Percentiles rank a stretch among this genome's conserved stretches.
phyloP scores from a whole-genome alignment of 2,888 invertebrate genomes.

The Drosophila crucigera region DNA sequence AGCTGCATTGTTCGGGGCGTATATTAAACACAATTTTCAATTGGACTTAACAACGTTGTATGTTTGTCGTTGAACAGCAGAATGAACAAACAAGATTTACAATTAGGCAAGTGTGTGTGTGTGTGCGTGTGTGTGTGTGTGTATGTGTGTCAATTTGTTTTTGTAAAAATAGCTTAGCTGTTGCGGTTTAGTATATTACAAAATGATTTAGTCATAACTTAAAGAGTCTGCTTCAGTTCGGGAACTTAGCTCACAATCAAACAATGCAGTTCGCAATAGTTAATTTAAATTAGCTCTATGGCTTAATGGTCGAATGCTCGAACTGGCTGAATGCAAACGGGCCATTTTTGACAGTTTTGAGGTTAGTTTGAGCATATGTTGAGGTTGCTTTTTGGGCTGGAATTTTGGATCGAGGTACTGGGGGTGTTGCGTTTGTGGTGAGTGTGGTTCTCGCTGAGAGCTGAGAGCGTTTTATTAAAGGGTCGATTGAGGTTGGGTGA shows the following conservation, averaged over 20 bases:
- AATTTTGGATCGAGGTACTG: slow-evolving; percentile 1
- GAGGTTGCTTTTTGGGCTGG: slow-evolving; percentile 18
- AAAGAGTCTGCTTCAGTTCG: slow-evolving; percentile 44
- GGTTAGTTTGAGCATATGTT: slow-evolving; percentile 48
- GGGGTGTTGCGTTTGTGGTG: slow-evolving; percentile 23
- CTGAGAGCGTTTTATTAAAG: background rate
- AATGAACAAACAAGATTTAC: slow-evolving; percentile 48
- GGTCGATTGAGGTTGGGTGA: slow-evolving; percentile 10
- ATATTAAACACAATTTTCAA: slow-evolving; percentile 23
- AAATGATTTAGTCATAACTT: slow-evolving; percentile 68
- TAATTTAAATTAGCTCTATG: slow-evolving; percentile 32
- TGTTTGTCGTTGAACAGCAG: slow-evolving; percentile 31
- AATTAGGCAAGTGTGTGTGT: slow-evolving; percentile 27
- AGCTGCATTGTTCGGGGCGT: slow-evolving; percentile 43
- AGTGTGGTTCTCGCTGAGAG: slow-evolving; percentile 5
- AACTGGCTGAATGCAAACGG: slow-evolving; percentile 46
- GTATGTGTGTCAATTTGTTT: slow-evolving; percentile 19
- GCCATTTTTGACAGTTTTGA: slow-evolving; percentile 57
- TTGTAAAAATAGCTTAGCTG: slow-evolving; percentile 34
- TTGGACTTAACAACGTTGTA: slow-evolving; percentile 42
- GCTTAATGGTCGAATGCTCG: slow-evolving; percentile 40
- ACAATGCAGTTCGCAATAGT: slow-evolving; percentile 67
- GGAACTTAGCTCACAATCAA: slow-evolving; percentile 79
- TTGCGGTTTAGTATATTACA: slow-evolving; percentile 73
- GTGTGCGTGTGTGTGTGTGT: too few relatives aligned